Evolutionary conservation across 2,888 invertebrate genomes (phyloP).

Genomic region (Sinodicranocentrus sp.): DNA sequence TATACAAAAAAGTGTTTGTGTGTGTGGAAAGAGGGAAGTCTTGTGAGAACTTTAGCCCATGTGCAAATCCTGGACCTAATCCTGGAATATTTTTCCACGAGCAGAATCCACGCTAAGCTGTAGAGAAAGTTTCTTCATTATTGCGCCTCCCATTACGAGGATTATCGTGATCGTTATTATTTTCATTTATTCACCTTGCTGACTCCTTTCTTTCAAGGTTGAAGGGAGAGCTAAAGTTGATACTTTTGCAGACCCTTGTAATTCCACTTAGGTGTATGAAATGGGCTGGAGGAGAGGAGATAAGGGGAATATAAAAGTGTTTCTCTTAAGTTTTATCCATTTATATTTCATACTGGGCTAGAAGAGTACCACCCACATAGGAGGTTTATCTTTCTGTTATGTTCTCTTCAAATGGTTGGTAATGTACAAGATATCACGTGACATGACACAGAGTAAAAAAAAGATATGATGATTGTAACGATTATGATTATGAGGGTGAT

Average conservation of each 20-base stretch:
- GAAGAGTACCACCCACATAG: too few species aligned
- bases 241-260: constrained; percentile 20
- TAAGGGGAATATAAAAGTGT: constrained; percentile 50
- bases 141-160: constrained; percentile 51
- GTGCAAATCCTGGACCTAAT: constrained; percentile 34
- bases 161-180: constrained; percentile 62
- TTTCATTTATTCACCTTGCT: constrained; percentile 62
- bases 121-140: constrained; percentile 29
- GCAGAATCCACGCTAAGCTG: background rate
- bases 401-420: constrained; percentile 8
- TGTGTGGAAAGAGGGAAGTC: too few species aligned
- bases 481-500: constrained; percentile 33
- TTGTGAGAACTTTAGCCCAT: constrained; percentile 25
- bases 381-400: background rate
- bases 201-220: constrained; percentile 31
- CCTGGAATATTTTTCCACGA: constrained; percentile 9
- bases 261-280: constrained; percentile 44
- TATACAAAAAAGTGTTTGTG: too few species aligned
- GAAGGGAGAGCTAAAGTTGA: background rate
- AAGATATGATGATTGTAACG: constrained; percentile 38
- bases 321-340: constrained; percentile 14
- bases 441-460: too few species aligned
- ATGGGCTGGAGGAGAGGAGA: constrained; percentile 50
- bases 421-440: too few species aligned
- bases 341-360: constrained; percentile 31